Evolutionary conservation across 1,140 invertebrate species (phyloP).

Genomic region (Seison nebaliae): DNA sequence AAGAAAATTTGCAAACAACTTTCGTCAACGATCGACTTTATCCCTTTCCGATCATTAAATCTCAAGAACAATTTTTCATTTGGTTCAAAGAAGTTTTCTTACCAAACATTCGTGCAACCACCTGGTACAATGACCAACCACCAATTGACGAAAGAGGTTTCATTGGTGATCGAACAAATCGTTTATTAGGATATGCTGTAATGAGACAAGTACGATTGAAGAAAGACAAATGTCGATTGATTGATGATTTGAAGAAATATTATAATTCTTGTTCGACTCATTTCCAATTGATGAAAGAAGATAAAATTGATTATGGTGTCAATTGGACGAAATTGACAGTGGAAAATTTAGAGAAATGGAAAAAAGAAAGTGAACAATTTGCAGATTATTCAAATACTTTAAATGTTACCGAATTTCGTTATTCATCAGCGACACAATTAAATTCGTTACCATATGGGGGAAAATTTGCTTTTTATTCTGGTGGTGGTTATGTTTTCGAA

Average conservation of each 20-base stretch:
- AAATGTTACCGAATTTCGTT: background rate
- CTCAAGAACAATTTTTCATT: constrained; percentile 25
- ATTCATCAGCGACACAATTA: constrained; percentile 18
- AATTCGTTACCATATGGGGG: constrained; percentile 30
- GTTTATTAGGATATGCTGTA: constrained; percentile 34
- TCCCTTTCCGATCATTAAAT: too few species aligned
- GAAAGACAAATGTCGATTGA: background rate
- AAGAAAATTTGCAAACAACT: too few species aligned
- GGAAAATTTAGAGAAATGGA: too few species aligned
- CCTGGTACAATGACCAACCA: constrained; percentile 31
- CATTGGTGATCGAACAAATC: constrained; percentile 30
- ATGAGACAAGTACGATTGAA: constrained; percentile 30
- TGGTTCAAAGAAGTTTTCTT: constrained; percentile 28
- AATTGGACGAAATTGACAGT: background rate
- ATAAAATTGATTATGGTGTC: background rate
- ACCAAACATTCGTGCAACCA: constrained; percentile 25
- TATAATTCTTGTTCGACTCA: background rate
- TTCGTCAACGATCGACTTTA: too few species aligned
- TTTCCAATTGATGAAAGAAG: background rate
- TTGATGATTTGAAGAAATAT: constrained; percentile 5
- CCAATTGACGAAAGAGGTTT: constrained; percentile 32
- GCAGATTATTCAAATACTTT: constrained; percentile 18
- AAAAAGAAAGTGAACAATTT: too few species aligned
- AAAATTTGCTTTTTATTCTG: constrained; percentile 29
- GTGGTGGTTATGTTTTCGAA: constrained; percentile 34